Evolutionary conservation across 2,797 vertebrate species (phyloP).

Genomic region (Ciconia nigra): DNA sequence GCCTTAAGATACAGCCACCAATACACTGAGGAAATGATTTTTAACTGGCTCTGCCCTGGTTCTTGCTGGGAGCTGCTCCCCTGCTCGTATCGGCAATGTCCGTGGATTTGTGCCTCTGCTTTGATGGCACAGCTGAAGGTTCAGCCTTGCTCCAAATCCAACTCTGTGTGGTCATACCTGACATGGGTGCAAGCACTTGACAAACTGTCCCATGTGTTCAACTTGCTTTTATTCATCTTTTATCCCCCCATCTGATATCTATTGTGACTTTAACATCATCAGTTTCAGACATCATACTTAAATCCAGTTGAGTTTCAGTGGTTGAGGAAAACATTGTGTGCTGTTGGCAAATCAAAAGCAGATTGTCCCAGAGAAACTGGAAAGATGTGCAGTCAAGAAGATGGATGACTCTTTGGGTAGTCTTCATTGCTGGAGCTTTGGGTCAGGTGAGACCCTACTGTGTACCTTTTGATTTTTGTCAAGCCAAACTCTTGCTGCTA

Average conservation of each 20-base stretch:
- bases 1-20: too few relatives aligned
- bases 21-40: neutral
- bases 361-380: neutral
- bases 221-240: neutral
- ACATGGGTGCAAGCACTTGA: neutral
- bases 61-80: neutral
- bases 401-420: neutral
- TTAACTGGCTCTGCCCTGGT: neutral
- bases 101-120: neutral
- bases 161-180: accelerated
- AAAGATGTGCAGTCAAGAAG: neutral
- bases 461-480: neutral
- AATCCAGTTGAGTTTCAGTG: neutral
- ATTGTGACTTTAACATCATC: neutral
- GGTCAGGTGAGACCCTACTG: neutral
- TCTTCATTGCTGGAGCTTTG: neutral
- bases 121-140: neutral
- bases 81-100: accelerated
- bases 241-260: neutral
- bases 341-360: neutral
- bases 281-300: neutral
- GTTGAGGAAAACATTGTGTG: neutral
- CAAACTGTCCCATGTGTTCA: too few relatives aligned
- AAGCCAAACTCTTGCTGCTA: neutral
- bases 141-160: neutral